Conservation (phyloP, 1,140 invertebrate genomes). For the Holcopasites calliopsidis region DNA sequence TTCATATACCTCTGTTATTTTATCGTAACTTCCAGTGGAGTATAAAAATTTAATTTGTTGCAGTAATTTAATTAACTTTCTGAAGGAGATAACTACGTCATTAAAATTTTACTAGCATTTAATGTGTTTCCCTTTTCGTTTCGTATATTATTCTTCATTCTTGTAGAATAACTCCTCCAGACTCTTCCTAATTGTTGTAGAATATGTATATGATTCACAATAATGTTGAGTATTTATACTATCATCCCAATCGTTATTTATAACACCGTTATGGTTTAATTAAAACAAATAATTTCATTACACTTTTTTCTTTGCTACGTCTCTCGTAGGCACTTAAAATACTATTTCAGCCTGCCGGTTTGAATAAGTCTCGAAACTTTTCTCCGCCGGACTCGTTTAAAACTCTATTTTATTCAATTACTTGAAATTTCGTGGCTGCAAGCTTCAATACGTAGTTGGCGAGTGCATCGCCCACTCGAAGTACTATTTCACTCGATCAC, state of each 20-base stretch:
- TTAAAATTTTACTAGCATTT: too few relatives aligned
- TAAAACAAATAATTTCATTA: neutral
- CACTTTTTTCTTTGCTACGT: too few relatives aligned
- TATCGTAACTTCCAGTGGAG: neutral
- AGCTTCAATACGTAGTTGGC: neutral
- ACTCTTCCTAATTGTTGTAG: too few relatives aligned
- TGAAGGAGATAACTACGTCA: neutral
- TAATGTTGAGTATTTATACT: too few relatives aligned
- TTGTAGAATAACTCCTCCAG: too few relatives aligned
- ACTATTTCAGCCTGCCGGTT: neutral
- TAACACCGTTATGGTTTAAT: too few relatives aligned
- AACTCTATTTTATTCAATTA: neutral
- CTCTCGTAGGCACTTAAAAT: too few relatives aligned
- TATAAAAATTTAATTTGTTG: neutral
- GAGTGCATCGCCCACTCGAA: neutral
- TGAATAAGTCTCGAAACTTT: neutral
- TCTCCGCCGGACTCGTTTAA: too few relatives aligned
- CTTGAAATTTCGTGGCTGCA: neutral
- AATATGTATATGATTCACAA: too few relatives aligned
- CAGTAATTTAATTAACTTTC: neutral
- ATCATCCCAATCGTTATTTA: neutral
- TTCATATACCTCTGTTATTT: neutral
- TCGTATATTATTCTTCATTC: too few relatives aligned
- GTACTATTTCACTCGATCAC: slow-evolving; percentile 1
- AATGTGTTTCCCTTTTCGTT: too few relatives aligned